Conservation (phyloP, 1,140 invertebrate genomes). For the Riptortus pedestris region DNA sequence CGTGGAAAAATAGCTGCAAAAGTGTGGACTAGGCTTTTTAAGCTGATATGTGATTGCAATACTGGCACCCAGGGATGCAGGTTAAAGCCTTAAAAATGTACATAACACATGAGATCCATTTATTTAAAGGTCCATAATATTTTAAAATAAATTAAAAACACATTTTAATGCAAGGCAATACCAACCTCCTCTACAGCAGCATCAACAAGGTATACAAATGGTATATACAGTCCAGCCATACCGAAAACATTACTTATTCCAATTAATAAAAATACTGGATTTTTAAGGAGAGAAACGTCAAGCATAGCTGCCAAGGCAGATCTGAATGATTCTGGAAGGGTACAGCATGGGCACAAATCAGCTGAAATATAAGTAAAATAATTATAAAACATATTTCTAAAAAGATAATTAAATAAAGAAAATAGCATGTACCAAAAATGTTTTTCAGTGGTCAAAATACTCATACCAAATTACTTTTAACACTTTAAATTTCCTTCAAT, state of each 20-base stretch:
- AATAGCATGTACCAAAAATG: background rate
- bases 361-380: constrained; percentile 32
- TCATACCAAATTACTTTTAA: too few species aligned
- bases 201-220: constrained; percentile 87
- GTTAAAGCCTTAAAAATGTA: too few species aligned
- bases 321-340: constrained; percentile 68
- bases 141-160: background rate
- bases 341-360: constrained; percentile 62
- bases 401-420: background rate
- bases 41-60: too few species aligned
- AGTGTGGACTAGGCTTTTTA: too few species aligned
- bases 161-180: constrained; percentile 22
- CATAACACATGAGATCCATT: too few species aligned
- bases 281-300: constrained; percentile 78
- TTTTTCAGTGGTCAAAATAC: too few species aligned
- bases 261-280: constrained; percentile 85
- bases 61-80: too few species aligned
- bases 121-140: too few species aligned
- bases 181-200: constrained; percentile 58
- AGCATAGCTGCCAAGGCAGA: constrained; percentile 81
- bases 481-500: too few species aligned
- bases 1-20: too few species aligned
- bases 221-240: constrained; percentile 87
- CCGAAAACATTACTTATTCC: constrained; percentile 91
- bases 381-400: background rate